Evolutionary conservation across 2,113 vertebrate genomes (phyloP), one percentile per base, ranked within the genome.

Genomic region (Gasterosteus nipponicus): DNA sequence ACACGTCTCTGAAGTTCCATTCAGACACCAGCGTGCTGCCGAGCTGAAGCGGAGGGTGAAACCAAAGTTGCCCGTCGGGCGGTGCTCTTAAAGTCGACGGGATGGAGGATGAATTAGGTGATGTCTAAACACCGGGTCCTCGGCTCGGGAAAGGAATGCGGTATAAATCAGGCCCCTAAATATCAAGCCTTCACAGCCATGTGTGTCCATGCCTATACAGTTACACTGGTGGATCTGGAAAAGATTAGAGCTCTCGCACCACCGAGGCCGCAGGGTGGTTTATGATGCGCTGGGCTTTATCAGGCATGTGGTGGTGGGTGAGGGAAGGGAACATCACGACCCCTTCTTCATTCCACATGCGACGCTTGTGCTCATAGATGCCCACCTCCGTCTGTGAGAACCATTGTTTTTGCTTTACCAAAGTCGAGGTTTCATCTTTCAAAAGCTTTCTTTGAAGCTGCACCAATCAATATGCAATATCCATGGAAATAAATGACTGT

Each of bases 161-260:
- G 72, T 11, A 81, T 89, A 84, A 91, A 93, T 91, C 88, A 90
- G 33, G 18, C 10, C 31, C 64, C 41, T 15, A 14, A 64, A 85
- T 56, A 86, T 79, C 60, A 41, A 51, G 41, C 63, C 75, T 71
- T 64, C 73, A 53, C 44, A 42, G 46, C 59, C 46, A 65, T 83
- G 80, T 75, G 87, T 72, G 74, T 82, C 80, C 57, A 26, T 12
- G 58, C 62, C 70, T 75, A 51, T 83, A 77, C 78, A 56, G 83
- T 87, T 84, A 77, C 72, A 72, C 80, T 84, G 67, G 68, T 26
- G 80, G 75, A 87, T 89, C 87, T 92, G 90, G 92, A 85, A 86
- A 65, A 84, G 79, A 87, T 92, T 91, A 86, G 49, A 62, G 67
- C 58, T 69, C 80, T 84, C 82, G 56, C 70, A 78, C 76, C 76